These are phyloP conservation scores for Philopedon plagiatum DNA, from an alignment of 2,888 invertebrate species.

Conservation along the genomic window DNA sequence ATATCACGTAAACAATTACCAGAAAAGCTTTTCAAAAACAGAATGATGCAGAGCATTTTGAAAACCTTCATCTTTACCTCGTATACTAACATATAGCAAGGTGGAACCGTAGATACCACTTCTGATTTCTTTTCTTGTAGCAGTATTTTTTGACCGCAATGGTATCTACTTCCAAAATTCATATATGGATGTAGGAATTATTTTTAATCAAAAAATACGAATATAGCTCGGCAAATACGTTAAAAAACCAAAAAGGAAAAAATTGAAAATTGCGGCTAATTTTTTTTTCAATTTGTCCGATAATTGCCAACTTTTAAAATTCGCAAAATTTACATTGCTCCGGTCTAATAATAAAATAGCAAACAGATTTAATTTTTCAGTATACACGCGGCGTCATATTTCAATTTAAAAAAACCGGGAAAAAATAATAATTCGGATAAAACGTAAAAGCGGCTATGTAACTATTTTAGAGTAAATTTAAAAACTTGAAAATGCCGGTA, in stretches of 20 bases:
- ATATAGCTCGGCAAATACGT: conserved; percentile 13
- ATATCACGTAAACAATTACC: too few relatives aligned
- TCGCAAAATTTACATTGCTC: conserved; percentile 46
- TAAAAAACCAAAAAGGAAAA: conserved; percentile 25
- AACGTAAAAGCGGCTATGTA: conserved; percentile 40
- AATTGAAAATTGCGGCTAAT: conserved; percentile 23
- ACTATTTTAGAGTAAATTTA: conserved; percentile 43
- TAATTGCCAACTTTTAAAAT: conserved; percentile 44
- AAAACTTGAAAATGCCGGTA: conserved; percentile 31
- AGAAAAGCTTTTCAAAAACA: too few relatives aligned
- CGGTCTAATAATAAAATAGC: conserved; percentile 49
- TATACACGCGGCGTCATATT: conserved; percentile 41
- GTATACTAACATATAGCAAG: too few relatives aligned
- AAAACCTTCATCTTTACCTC: too few relatives aligned
- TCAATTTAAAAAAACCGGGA: conserved; percentile 46
- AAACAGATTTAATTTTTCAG: conserved; percentile 50
- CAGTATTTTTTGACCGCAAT: too few relatives aligned
- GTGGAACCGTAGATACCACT: too few relatives aligned
- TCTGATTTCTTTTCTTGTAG: too few relatives aligned
- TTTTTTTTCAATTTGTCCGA: conserved; percentile 46
- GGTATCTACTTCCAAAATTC: conserved; percentile 24
- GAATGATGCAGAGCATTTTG: too few relatives aligned
- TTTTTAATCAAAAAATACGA: conserved; percentile 38
- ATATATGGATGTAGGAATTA: conserved; percentile 30
- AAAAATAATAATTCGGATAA: conserved; percentile 44